phyloP scores from a whole-genome alignment of 2,113 vertebrate genomes.

The Corydoras maculifer region DNA sequence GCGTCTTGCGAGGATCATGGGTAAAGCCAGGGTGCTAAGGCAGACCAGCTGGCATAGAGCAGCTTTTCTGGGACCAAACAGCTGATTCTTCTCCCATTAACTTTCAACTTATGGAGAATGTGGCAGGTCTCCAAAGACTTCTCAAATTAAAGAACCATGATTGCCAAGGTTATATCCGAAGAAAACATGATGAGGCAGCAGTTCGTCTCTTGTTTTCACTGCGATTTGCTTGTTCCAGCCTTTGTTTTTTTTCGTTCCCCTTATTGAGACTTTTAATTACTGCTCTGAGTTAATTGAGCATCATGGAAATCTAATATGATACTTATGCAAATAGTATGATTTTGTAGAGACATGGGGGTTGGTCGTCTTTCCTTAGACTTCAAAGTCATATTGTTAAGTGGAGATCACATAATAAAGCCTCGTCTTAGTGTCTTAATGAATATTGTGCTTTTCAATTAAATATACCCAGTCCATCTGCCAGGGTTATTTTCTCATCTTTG shows the following conservation, averaged over 20 bases:
- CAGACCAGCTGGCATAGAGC: constrained; percentile 54
- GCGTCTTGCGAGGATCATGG: constrained; percentile 39
- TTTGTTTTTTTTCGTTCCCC: neutral
- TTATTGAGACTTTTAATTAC: constrained; percentile 65
- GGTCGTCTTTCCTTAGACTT: no score
- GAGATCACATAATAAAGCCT: no score
- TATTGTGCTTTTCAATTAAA: no score
- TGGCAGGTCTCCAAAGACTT: constrained; percentile 63
- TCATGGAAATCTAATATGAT: constrained; percentile 57
- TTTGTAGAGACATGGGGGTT: no score
- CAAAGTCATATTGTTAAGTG: no score
- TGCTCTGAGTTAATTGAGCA: constrained; percentile 63
- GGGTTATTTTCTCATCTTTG: constrained; percentile 29
- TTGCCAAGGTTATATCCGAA: constrained; percentile 69
- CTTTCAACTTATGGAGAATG: constrained; percentile 58
- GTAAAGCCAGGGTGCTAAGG: constrained; percentile 30
- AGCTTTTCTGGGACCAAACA: constrained; percentile 42
- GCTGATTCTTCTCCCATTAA: constrained; percentile 60
- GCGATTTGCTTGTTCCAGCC: neutral
- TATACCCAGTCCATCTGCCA: constrained; percentile 1
- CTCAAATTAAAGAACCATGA: constrained; percentile 46
- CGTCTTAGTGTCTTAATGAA: no score
- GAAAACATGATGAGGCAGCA: constrained; percentile 68
- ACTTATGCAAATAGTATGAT: constrained; percentile 57
- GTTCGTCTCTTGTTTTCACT: constrained; percentile 50